Evolutionary conservation across 92 coral and sea anemone species (phyloP).

Genomic region (Epizoanthus ramosus): DNA sequence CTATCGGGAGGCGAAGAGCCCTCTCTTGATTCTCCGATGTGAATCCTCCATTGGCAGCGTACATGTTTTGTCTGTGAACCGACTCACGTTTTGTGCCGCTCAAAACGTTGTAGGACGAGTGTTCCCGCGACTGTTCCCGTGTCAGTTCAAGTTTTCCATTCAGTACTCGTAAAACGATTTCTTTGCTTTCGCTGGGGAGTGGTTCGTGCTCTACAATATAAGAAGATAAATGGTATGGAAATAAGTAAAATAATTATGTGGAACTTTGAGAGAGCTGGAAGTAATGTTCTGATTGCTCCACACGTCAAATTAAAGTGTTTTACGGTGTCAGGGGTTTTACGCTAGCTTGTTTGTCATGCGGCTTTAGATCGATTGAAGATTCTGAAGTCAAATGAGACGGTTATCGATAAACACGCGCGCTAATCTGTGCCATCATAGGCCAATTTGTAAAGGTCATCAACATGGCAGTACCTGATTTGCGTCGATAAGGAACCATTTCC

Average conservation of each 20-base stretch:
- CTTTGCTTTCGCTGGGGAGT: slow-evolving; percentile 7
- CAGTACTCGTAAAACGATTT: slow-evolving; percentile 27
- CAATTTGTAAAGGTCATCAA: no score
- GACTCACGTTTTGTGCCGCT: slow-evolving; percentile 11
- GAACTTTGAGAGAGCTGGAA: not conserved
- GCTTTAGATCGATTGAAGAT: no score
- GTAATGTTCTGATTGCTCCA: not conserved
- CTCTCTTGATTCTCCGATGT: not conserved
- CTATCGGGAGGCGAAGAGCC: not conserved
- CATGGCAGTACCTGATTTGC: no score
- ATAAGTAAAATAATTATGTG: no score
- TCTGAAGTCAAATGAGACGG: no score
- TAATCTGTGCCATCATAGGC: no score
- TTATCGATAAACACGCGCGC: no score
- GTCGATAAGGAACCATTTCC: no score
- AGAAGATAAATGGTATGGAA: not conserved
- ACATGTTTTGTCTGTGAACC: not conserved
- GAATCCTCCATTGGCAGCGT: slow-evolving; percentile 33
- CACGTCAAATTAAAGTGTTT: slow-evolving; percentile 17
- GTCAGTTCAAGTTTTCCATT: slow-evolving; percentile 33
- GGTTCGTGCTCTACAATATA: slow-evolving; percentile 9
- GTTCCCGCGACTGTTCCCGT: slow-evolving; percentile 3
- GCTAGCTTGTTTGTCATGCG: no score
- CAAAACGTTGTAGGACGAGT: not conserved
- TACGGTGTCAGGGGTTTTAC: no score